Percentiles rank a stretch among this genome's conserved stretches.
These are phyloP conservation scores for Drosophila erecta DNA, from an alignment of 1,140 invertebrate species.

Conservation along the genomic window DNA sequence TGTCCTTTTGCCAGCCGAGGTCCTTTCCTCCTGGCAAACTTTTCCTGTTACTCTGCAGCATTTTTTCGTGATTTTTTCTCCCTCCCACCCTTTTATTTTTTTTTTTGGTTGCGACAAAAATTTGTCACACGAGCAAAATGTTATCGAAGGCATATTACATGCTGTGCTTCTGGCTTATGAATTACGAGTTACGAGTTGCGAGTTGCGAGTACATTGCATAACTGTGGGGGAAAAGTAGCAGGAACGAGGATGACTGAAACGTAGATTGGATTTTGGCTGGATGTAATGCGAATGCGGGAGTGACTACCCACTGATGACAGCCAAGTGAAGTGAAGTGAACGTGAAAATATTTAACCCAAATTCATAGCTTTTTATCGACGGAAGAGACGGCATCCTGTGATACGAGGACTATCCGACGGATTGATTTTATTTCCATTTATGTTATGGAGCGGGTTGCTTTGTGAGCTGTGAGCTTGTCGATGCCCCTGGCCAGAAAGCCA, in stretches of 20 bases:
- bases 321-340: conserved; percentile 9
- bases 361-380: conserved; percentile 22
- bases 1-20: conserved; percentile 40
- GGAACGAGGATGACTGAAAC: not conserved
- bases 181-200: conserved; percentile 40
- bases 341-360: conserved; percentile 46
- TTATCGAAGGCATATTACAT: conserved; percentile 78
- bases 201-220: conserved; percentile 26
- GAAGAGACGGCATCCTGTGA: conserved; percentile 7
- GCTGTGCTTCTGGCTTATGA: conserved; percentile 23
- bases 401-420: not conserved
- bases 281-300: not conserved
- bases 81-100: too few species aligned
- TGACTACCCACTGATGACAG: conserved; percentile 14
- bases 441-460: conserved; percentile 1
- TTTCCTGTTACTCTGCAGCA: conserved; percentile 51
- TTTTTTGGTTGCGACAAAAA: conserved; percentile 56
- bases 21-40: conserved; percentile 46
- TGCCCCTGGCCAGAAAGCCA: conserved; percentile 26
- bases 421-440: conserved; percentile 37
- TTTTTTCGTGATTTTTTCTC: not conserved
- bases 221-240: not conserved
- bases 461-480: conserved; percentile 2
- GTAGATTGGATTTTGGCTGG: conserved; percentile 34
- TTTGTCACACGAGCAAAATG: conserved; percentile 77